Evolutionary conservation across 2,888 invertebrate species (phyloP).

Genomic region (Theristus sp.): DNA sequence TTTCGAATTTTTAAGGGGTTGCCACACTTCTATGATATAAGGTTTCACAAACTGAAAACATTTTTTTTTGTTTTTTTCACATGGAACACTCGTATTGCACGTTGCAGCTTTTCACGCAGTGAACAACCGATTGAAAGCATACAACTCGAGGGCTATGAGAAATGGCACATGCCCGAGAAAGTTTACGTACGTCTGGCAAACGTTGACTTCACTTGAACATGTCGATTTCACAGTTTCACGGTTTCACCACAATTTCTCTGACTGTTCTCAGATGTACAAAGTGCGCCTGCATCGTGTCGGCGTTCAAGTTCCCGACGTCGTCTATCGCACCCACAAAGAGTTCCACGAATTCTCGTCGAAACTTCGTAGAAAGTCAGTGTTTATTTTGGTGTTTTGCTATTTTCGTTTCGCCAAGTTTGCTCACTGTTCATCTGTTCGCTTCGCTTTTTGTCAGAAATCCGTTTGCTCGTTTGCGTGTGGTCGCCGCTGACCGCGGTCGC

Average conservation of each 20-base stretch:
- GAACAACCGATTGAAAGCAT: constrained; percentile 47
- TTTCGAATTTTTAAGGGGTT: too few relatives aligned
- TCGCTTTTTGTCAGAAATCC: background rate
- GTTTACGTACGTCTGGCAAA: constrained; percentile 61
- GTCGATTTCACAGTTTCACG: too few relatives aligned
- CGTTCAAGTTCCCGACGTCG: constrained; percentile 54
- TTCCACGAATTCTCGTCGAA: constrained; percentile 90
- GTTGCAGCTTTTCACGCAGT: background rate
- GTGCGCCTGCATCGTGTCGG: constrained; percentile 14
- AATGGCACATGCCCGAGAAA: constrained; percentile 87
- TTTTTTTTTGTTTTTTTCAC: background rate
- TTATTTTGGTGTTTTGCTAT: too few relatives aligned
- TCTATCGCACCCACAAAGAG: constrained; percentile 86
- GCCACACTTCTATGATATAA: background rate
- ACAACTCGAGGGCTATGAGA: constrained; percentile 69
- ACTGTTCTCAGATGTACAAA: constrained; percentile 25
- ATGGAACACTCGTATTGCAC: too few relatives aligned
- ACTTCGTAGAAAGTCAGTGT: constrained; percentile 49
- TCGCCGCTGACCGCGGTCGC: constrained; percentile 28
- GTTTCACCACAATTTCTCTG: too few relatives aligned
- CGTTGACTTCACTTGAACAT: too few relatives aligned
- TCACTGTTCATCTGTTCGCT: background rate
- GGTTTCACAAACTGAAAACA: background rate
- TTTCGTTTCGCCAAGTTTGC: background rate
- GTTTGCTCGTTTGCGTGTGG: constrained; percentile 30